These are phyloP conservation scores for Anadara kagoshimensis DNA, from an alignment of 1,140 invertebrate genomes.

Conservation along the genomic window DNA sequence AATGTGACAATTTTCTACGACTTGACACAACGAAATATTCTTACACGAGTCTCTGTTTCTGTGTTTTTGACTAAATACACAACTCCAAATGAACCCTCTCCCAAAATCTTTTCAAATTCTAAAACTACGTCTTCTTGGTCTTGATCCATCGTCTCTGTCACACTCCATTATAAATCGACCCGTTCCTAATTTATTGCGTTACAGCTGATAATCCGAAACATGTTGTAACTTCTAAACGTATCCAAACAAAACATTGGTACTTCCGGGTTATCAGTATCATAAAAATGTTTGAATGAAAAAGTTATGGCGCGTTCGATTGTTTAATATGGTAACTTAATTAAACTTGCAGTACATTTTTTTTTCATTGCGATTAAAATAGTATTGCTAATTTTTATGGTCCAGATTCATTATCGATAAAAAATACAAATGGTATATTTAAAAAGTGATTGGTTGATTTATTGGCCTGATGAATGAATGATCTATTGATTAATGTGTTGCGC, in stretches of 20 bases:
- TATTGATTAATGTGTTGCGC: no score
- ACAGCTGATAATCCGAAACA: background rate
- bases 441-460: no score
- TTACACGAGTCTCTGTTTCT: constrained; percentile 25
- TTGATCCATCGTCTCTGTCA: background rate
- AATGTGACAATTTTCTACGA: no score
- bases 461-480: no score
- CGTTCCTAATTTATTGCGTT: background rate
- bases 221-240: background rate
- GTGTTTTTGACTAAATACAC: constrained; percentile 42
- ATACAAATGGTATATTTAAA: no score
- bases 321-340: no score
- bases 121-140: constrained; percentile 19
- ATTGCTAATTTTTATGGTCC: no score
- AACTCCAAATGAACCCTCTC: constrained; percentile 48
- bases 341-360: no score
- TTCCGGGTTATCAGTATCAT: background rate
- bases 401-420: no score
- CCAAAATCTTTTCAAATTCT: constrained; percentile 38
- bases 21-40: background rate
- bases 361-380: no score
- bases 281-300: no score
- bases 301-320: no score
- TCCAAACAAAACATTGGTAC: background rate
- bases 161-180: background rate